Evolutionary conservation across 2,888 invertebrate species (phyloP).

Genomic region (Athripsodes cinereus): DNA sequence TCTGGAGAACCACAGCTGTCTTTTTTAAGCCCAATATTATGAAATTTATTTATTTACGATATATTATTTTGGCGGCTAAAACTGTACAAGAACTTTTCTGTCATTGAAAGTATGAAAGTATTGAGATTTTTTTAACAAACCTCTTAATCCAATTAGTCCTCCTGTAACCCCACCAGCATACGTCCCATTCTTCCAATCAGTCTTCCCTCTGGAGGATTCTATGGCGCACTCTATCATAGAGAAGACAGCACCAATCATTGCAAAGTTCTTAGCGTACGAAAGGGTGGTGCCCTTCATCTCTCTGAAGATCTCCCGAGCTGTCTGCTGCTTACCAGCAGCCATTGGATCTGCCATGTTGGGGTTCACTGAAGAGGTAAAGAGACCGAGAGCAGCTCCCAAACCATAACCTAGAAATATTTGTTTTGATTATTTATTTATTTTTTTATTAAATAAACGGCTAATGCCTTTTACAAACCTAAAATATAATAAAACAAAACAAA

Average conservation of each 20-base stretch:
- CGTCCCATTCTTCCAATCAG: slow-evolving; percentile 96
- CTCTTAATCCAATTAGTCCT: slow-evolving; percentile 81
- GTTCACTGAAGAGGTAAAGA: slow-evolving; percentile 95
- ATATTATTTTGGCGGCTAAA: no score
- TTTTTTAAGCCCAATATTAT: no score
- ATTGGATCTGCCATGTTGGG: slow-evolving; percentile 70
- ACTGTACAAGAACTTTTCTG: no score
- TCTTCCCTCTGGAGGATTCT: slow-evolving; percentile 91
- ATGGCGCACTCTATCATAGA: slow-evolving; percentile 91
- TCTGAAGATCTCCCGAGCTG: slow-evolving; percentile 77
- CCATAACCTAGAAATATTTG: slow-evolving; percentile 95
- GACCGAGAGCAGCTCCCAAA: slow-evolving; percentile 88
- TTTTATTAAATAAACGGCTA: no score
- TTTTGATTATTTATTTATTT: no score
- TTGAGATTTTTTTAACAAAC: no score
- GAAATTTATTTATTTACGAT: no score
- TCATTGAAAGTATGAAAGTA: no score
- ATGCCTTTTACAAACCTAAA: no score
- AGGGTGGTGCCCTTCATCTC: slow-evolving; percentile 91
- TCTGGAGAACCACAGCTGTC: no score
- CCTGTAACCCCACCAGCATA: slow-evolving; percentile 93
- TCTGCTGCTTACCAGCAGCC: slow-evolving; percentile 69
- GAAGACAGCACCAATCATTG: slow-evolving; percentile 90
- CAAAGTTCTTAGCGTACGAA: slow-evolving; percentile 97
- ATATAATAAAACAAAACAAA: no score